Evolutionary conservation across 1,140 invertebrate species (phyloP).

Genomic region (Sminthurides bifidus): DNA sequence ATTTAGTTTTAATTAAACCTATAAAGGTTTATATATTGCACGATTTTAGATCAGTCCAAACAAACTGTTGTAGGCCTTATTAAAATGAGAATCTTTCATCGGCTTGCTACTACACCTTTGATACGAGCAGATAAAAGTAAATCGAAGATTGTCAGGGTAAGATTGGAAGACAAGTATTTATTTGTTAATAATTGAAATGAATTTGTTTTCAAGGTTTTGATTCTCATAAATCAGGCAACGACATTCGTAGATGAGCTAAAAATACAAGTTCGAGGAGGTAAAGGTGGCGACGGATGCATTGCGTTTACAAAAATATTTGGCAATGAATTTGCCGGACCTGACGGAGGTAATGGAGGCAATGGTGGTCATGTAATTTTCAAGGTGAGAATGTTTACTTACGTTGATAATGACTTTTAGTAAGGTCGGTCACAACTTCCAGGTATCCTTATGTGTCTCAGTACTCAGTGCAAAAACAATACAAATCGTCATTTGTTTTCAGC

Average conservation of each 20-base stretch:
- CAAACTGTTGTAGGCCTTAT: too few species aligned
- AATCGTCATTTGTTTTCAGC: conserved; percentile 7
- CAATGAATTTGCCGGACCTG: conserved; percentile 81
- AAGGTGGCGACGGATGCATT: conserved; percentile 83
- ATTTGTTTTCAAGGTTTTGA: neutral
- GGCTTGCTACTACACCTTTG: neutral
- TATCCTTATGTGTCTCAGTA: neutral
- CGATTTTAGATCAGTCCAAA: too few species aligned
- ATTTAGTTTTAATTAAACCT: too few species aligned
- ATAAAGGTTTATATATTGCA: too few species aligned
- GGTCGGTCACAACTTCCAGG: too few species aligned
- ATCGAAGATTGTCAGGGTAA: neutral
- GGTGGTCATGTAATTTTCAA: conserved; percentile 92
- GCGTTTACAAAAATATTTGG: conserved; percentile 65
- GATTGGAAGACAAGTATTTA: neutral
- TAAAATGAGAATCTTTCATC: neutral
- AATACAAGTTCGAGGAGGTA: conserved; percentile 55
- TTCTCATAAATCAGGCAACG: conserved; percentile 2
- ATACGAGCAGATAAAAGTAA: conserved; percentile 2
- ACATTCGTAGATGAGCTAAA: conserved; percentile 39
- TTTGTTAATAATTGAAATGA: neutral
- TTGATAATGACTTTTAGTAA: too few species aligned
- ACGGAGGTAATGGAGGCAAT: conserved; percentile 92
- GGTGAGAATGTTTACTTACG: conserved; percentile 40
- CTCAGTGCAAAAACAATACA: neutral